These are phyloP conservation scores for Sebastes diploproa DNA, from an alignment of 2,797 vertebrate species.

Conservation along the genomic window DNA sequence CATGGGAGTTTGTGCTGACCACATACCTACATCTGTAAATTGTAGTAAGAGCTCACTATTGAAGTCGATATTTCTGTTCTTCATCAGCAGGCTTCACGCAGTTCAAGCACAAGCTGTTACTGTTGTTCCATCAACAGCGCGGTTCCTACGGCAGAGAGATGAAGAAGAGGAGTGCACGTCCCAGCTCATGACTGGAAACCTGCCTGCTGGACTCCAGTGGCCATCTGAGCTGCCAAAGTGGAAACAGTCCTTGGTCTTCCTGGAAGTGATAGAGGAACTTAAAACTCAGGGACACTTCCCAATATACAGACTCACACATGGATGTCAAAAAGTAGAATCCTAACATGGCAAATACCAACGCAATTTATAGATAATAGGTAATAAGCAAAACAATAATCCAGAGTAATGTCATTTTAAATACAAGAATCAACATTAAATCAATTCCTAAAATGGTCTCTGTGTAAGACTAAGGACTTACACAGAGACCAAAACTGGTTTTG, in stretches of 20 bases:
- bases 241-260: conserved; percentile 49
- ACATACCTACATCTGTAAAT: not conserved
- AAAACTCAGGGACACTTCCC: conserved; percentile 11
- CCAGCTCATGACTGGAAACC: conserved; percentile 57
- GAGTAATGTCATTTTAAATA: not conserved
- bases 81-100: conserved; percentile 16
- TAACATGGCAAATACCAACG: not conserved
- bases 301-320: not conserved
- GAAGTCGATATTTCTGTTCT: not conserved
- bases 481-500: not conserved
- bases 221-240: conserved; percentile 43
- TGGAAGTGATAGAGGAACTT: conserved; percentile 50
- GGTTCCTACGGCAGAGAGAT: conserved; percentile 51
- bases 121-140: conserved; percentile 32
- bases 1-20: not conserved
- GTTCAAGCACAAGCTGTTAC: conserved; percentile 17
- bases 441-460: not conserved
- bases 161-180: conserved; percentile 29
- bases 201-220: conserved; percentile 49
- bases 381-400: not conserved
- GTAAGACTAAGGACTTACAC: not conserved
- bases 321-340: not conserved
- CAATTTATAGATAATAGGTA: not conserved
- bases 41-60: not conserved
- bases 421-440: not conserved